Percentiles rank a stretch among this genome's conserved stretches.
These are phyloP conservation scores for Apoda limacodes DNA, from an alignment of 2,888 invertebrate genomes.

Conservation along the genomic window DNA sequence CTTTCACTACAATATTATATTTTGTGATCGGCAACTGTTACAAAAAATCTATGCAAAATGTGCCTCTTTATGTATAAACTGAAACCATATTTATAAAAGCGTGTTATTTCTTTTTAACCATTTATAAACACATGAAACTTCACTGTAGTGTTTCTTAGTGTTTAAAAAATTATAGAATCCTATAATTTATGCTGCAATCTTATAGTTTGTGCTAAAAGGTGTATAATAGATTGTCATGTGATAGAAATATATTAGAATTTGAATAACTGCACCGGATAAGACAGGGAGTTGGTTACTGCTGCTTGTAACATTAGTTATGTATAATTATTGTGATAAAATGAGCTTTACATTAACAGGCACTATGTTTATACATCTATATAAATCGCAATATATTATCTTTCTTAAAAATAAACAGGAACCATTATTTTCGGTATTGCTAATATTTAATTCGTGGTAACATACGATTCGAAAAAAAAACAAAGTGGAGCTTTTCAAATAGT, in stretches of 20 bases:
- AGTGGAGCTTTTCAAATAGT: constrained; percentile 70
- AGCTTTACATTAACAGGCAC: no score
- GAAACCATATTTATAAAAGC: no score
- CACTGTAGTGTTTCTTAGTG: no score
- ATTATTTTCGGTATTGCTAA: constrained; percentile 66
- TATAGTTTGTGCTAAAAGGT: constrained; percentile 63
- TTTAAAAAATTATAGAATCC: no score
- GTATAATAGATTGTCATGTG: constrained; percentile 56
- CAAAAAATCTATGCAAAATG: no score
- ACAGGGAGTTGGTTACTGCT: constrained; percentile 43
- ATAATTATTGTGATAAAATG: constrained; percentile 66
- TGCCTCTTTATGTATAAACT: no score
- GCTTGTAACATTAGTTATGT: constrained; percentile 54
- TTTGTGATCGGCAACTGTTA: constrained; percentile 71
- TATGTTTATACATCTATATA: constrained; percentile 50
- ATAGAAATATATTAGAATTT: constrained; percentile 71
- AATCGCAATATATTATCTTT: constrained; percentile 69
- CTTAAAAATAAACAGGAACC: constrained; percentile 71
- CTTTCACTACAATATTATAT: constrained; percentile 63
- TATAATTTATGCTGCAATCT: constrained; percentile 23
- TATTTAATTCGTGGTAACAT: constrained; percentile 64
- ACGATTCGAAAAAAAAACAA: constrained; percentile 51
- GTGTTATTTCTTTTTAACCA: no score
- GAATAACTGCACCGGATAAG: constrained; percentile 73
- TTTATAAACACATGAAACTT: no score